These are phyloP conservation scores for Leptonema lineaticorne DNA, from an alignment of 1,140 invertebrate genomes.

Conservation along the genomic window DNA sequence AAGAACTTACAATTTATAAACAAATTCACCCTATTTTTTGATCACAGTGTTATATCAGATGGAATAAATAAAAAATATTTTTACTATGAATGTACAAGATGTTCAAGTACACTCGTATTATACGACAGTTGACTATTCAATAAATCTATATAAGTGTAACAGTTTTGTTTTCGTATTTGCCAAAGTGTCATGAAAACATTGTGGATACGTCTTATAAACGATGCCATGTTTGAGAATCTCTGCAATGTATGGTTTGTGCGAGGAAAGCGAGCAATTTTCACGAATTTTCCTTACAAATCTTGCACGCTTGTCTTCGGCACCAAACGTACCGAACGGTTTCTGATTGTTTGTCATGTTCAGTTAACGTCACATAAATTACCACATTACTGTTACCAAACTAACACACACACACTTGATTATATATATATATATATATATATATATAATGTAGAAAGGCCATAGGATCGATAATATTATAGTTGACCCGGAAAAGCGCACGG, in stretches of 20 bases:
- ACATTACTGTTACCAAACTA: slow-evolving; percentile 19
- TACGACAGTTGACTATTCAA: too few relatives aligned
- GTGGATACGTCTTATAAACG: neutral
- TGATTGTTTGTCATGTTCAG: slow-evolving; percentile 26
- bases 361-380: slow-evolving; percentile 26
- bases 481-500: slow-evolving; percentile 11
- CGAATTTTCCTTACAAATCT: slow-evolving; percentile 9
- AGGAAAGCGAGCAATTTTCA: neutral
- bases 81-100: too few relatives aligned
- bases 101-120: too few relatives aligned
- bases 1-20: too few relatives aligned
- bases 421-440: too few relatives aligned
- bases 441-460: too few relatives aligned
- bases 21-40: too few relatives aligned
- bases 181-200: neutral
- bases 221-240: neutral
- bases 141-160: too few relatives aligned
- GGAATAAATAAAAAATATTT: too few relatives aligned
- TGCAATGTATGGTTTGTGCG: neutral
- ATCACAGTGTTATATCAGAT: too few relatives aligned
- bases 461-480: slow-evolving; percentile 17
- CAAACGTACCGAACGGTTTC: neutral
- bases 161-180: too few relatives aligned
- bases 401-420: too few relatives aligned
- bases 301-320: neutral